Evolutionary conservation across 2,113 vertebrate genomes (phyloP), one percentile per base, ranked within the genome.

Genomic region (Odontesthes bonariensis): DNA sequence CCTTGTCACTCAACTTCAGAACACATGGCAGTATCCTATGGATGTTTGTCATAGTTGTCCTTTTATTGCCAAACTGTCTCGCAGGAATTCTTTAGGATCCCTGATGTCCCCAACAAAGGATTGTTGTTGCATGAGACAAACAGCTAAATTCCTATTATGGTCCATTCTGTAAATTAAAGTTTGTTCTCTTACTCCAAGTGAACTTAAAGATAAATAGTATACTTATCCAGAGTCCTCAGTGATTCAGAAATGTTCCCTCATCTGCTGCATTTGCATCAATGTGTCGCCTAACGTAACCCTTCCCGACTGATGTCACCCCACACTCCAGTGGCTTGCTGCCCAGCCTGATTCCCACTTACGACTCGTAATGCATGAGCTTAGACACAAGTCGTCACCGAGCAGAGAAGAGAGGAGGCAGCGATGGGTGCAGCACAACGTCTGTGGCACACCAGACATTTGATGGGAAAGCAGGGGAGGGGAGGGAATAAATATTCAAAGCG

Each of bases 401-500:
- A 64, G 69, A 8, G 54, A 63, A 27, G 66, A 42, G 52, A 42
- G 70, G 59, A 57, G 73, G 38, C 3, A 35, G 77, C 23, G 44
- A 52, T 51, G 35, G 23, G 46, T 14, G 3, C 63, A 57, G 69
- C 69, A 64, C 69, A 56, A 73, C 60, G 53, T 89, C 82, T 86
- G 86, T 69, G 57, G 65, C 75, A 75, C 77, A 76, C 60, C 76
- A 86, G 87, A 79, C 69, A 55, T 79, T 80, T 87, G 77, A 85
- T 69, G 83, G 87, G 81, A 73, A 73, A 68, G 81, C 74, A 61
- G 76, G 70, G 33, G 71, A 81, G 60, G 32, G 63, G 66, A 35
- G 68, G 42, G 75, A 91, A 85, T 84, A 86, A 93, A 92, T 93
- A 93, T 93, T 91, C 88, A 91, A 88, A 23, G 67, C 49, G 55